These are phyloP conservation scores for Odontomyia ornata DNA, from an alignment of 2,888 invertebrate genomes.

Conservation along the genomic window DNA sequence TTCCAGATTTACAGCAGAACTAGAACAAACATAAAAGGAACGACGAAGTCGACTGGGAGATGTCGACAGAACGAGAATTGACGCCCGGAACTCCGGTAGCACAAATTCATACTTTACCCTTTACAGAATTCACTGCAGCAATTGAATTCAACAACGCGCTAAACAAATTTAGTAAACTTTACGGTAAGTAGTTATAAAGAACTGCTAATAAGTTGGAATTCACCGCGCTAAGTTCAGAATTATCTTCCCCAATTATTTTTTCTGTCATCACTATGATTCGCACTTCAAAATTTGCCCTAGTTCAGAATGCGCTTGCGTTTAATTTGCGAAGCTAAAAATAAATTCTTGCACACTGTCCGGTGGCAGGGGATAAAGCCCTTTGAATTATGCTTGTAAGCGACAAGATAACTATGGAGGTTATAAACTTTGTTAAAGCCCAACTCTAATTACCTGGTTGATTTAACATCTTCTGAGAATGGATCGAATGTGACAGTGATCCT, in stretches of 20 bases:
- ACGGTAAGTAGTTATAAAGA: conserved; percentile 63
- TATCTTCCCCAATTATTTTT: not conserved
- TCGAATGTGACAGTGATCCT: conserved; percentile 83
- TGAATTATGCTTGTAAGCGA: no score
- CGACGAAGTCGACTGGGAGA: conserved; percentile 62
- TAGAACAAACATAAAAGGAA: conserved; percentile 34
- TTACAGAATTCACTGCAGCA: conserved; percentile 65
- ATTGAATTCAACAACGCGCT: conserved; percentile 66
- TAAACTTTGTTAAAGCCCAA: not conserved
- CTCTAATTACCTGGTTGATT: conserved; percentile 66
- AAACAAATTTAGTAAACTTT: conserved; percentile 68
- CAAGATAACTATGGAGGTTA: not conserved
- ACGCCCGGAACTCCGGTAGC: conserved; percentile 65
- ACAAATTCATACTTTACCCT: conserved; percentile 65
- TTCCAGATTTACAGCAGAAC: not conserved
- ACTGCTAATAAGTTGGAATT: conserved; percentile 15
- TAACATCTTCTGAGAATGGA: conserved; percentile 80
- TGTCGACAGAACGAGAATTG: conserved; percentile 70
- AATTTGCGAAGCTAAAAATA: conserved; percentile 27
- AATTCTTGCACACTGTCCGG: not conserved
- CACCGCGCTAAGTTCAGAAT: not conserved
- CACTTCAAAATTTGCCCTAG: conserved; percentile 14
- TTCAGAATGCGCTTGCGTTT: conserved; percentile 42
- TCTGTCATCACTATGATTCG: conserved; percentile 21
- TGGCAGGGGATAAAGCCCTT: no score